Evolutionary conservation across 2,113 vertebrate genomes (phyloP), one percentile per base, ranked within the genome.

Genomic region (Oryzias curvinotus): DNA sequence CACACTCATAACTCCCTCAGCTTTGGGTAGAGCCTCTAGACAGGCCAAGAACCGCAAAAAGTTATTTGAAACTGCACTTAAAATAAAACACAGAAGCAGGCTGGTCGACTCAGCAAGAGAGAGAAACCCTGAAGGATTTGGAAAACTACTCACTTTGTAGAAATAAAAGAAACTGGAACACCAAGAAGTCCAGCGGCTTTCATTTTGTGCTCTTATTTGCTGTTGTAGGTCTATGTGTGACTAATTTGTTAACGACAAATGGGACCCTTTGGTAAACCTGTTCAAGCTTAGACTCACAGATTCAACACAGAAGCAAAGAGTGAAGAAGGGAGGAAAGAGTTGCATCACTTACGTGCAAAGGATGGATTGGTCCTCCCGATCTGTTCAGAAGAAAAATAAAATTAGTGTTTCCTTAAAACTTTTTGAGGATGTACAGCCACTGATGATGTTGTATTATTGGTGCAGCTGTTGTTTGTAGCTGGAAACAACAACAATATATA

Each of bases 291-390:
- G 59, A 30, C 21, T 21, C 28, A 30, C 36, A 36, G 10, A 12
- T 12, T 12, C 10, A 19, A 18, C 8, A 47, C 28, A 54, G 2
- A 28, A 26, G 52, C 4, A 30, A 43, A 65, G 49, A n/a, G 8
- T 55, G 18, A 57, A 51, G 59, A 49, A 18, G 36, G 13, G 12
- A 52, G 13, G 49, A 23, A 45, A 52, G 36, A 36, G 55, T 23
- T 57, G 62, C 3, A 25, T 17, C 83, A 96, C 96, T 98, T 85
- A 98, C 96, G 96, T 98, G 96, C 96, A 98, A 53, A 98, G 92
- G 76, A 98, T 98, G 46, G 96, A 97, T 91, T 98, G 96, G 86
- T 98, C 96, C 85, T 98, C 96, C 52, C 96, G 94, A 83, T 98
- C 96, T 98, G 92, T 59, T 78, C 2, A 85, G 81, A 70, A 30